Percentiles rank a stretch among this genome's conserved stretches.
Conservation (phyloP, 2,888 invertebrate genomes). For the Phymatocera aterrima region DNA sequence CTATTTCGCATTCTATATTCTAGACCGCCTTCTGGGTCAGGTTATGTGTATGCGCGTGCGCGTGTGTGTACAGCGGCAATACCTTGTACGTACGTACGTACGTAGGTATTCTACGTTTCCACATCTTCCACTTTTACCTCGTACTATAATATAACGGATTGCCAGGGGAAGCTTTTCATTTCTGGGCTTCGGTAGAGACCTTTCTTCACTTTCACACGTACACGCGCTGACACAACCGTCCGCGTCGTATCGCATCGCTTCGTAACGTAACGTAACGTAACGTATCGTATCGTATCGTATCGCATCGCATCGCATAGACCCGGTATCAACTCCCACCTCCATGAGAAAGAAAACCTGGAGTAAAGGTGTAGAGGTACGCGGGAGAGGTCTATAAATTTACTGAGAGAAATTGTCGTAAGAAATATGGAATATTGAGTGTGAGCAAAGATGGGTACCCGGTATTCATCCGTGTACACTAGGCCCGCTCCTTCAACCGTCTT, state of each 20-base stretch:
- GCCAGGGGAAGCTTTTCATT: conserved; percentile 22
- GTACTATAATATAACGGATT: conserved; percentile 33
- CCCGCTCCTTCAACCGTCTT: background rate
- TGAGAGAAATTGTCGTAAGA: conserved; percentile 65
- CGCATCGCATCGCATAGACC: background rate
- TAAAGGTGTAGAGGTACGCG: background rate
- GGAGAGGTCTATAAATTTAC: conserved; percentile 67
- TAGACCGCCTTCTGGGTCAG: background rate
- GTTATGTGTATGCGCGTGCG: background rate
- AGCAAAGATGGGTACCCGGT: conserved; percentile 46
- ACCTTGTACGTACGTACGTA: background rate
- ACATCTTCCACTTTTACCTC: conserved; percentile 20
- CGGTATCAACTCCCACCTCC: background rate
- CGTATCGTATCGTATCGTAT: background rate
- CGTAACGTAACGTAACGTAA: background rate
- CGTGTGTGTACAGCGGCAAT: background rate
- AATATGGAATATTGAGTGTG: conserved; percentile 66
- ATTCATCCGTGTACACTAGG: background rate
- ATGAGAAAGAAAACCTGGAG: background rate
- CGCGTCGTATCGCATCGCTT: background rate
- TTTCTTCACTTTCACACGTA: conserved; percentile 12
- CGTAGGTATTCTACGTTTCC: conserved; percentile 2
- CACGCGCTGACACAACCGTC: background rate
- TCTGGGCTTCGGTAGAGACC: background rate
- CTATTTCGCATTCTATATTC: background rate